A percentile compares a stretch with the other conserved stretches of the same genome.
phyloP scores from a whole-genome alignment of 2,797 vertebrate genomes.

The Galaxias olidus region DNA sequence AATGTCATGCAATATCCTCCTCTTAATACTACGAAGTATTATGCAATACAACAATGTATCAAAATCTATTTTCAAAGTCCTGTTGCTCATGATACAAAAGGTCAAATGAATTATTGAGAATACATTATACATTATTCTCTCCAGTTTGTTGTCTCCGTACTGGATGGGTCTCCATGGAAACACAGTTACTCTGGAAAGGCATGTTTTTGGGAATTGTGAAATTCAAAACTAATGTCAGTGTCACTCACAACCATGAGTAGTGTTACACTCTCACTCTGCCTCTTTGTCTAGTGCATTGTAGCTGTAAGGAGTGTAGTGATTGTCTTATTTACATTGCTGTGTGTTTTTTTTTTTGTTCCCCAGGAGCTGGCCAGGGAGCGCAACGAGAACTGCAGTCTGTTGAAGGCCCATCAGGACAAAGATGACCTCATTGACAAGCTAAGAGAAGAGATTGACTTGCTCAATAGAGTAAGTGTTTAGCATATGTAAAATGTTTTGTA shows the following conservation, averaged over 20 bases:
- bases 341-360: slow-evolving; percentile 43
- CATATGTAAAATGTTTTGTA: no score
- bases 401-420: slow-evolving; percentile 89
- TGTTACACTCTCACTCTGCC: not conserved
- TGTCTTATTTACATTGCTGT: not conserved
- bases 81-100: not conserved
- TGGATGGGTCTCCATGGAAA: slow-evolving; percentile 48
- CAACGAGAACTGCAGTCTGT: slow-evolving; percentile 84
- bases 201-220: not conserved
- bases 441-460: slow-evolving; percentile 94
- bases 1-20: not conserved
- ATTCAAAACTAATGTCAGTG: not conserved
- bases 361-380: slow-evolving; percentile 89
- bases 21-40: not conserved
- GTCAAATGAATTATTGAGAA: not conserved
- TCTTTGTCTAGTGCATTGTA: not conserved
- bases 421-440: slow-evolving; percentile 92
- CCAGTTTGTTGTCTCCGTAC: slow-evolving; percentile 11
- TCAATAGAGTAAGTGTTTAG: slow-evolving; percentile 88
- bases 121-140: slow-evolving; percentile 7
- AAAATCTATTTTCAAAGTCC: slow-evolving; percentile 2
- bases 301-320: no score
- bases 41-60: not conserved
- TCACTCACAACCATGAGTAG: not conserved
- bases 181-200: slow-evolving; percentile 21